Conservation (phyloP, 2,888 invertebrate genomes). For the Synanthedon tipuliformis region DNA sequence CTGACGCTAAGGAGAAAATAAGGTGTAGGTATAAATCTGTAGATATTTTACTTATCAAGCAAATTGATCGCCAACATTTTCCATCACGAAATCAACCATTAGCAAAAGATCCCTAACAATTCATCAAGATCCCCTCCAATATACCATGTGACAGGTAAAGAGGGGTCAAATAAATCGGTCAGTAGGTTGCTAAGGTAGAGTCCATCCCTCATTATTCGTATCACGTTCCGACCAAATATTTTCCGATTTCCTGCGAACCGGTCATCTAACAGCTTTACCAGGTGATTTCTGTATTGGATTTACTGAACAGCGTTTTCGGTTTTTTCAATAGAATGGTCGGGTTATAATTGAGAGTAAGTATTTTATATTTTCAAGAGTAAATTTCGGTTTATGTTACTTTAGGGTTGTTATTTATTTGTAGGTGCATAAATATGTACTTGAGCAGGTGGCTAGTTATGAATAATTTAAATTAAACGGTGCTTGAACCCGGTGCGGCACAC, state of each 20-base stretch:
- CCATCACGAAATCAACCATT: slow-evolving; percentile 8
- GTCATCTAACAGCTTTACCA: slow-evolving; percentile 16
- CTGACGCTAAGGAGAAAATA: no score
- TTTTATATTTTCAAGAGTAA: no score
- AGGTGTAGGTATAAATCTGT: no score
- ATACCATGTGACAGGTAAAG: slow-evolving; percentile 4
- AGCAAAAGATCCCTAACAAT: slow-evolving; percentile 5
- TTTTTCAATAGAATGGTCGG: slow-evolving; percentile 2
- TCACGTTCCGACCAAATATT: slow-evolving; percentile 19
- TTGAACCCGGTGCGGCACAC: no score
- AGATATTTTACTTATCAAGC: neutral
- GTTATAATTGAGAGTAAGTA: neutral
- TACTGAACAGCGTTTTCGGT: slow-evolving; percentile 10
- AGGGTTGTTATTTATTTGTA: no score
- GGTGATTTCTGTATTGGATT: slow-evolving; percentile 13
- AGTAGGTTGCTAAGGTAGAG: slow-evolving; percentile 3
- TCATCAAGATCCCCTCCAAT: slow-evolving; percentile 5
- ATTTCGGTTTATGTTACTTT: no score
- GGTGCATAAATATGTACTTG: no score
- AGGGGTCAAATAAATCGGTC: slow-evolving; percentile 7
- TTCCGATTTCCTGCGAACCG: slow-evolving; percentile 13
- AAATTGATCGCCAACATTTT: slow-evolving; percentile 1
- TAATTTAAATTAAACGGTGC: no score
- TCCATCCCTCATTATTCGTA: slow-evolving; percentile 10
- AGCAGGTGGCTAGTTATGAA: no score